These are phyloP conservation scores for Tetheella fluctuosa DNA, from an alignment of 2,888 invertebrate species.

Conservation along the genomic window DNA sequence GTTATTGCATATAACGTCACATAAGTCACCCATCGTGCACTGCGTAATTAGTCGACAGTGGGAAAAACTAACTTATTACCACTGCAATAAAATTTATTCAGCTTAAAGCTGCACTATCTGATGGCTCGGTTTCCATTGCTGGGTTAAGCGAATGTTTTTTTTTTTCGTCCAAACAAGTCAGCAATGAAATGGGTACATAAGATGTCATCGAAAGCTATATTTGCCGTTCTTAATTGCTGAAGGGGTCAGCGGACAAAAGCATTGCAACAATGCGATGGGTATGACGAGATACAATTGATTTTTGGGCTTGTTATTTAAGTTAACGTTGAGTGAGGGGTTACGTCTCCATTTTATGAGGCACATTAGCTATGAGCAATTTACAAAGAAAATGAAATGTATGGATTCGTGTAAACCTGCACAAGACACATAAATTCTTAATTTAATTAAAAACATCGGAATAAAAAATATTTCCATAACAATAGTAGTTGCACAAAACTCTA, in stretches of 20 bases:
- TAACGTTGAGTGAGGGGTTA: constrained; percentile 45
- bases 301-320: constrained; percentile 52
- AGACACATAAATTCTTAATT: not conserved
- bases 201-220: constrained; percentile 17
- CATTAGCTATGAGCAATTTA: constrained; percentile 8
- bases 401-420: not conserved
- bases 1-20: constrained; percentile 68
- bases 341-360: constrained; percentile 32
- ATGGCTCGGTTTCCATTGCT: constrained; percentile 29
- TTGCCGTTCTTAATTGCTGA: constrained; percentile 44
- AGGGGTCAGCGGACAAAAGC: constrained; percentile 59
- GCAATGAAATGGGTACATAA: constrained; percentile 35
- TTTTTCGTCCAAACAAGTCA: constrained; percentile 16
- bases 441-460: constrained; percentile 13
- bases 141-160: constrained; percentile 9
- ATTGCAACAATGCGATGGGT: constrained; percentile 64
- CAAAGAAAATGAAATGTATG: too few species aligned
- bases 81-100: constrained; percentile 32
- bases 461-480: constrained; percentile 18
- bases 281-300: constrained; percentile 66
- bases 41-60: constrained; percentile 75
- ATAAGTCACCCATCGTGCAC: constrained; percentile 57
- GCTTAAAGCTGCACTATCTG: constrained; percentile 15
- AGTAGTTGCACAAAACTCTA: constrained; percentile 36
- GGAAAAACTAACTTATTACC: constrained; percentile 53